phyloP scores from a whole-genome alignment of 2,113 vertebrate species.

The Ophiodon elongatus region DNA sequence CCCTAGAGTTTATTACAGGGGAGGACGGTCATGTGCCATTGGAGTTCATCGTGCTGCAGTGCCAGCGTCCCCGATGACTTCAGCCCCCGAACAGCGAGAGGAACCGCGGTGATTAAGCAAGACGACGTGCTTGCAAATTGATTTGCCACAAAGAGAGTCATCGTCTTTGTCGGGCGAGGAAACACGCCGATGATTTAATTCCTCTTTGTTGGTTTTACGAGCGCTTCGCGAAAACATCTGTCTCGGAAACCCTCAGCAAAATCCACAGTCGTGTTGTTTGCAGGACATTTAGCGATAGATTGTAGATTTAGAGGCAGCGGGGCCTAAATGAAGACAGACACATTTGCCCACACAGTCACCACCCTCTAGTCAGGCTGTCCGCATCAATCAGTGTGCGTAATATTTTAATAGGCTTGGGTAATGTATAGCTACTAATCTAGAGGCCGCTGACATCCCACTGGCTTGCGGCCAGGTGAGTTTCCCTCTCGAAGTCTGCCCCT shows the following conservation, averaged over 20 bases:
- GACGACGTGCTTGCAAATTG: constrained; percentile 4
- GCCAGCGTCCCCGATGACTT: constrained; percentile 7
- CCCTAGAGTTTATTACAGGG: constrained; percentile 55
- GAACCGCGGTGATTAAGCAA: constrained; percentile 13
- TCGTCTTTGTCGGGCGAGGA: background rate
- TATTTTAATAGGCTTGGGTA: constrained; percentile 73
- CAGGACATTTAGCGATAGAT: constrained; percentile 7
- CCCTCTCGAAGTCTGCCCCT: constrained; percentile 48
- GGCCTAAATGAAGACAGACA: constrained; percentile 66
- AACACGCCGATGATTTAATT: background rate
- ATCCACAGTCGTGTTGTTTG: constrained; percentile 29
- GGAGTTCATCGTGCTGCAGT: constrained; percentile 31
- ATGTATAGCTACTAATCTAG: constrained; percentile 75
- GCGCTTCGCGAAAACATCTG: background rate
- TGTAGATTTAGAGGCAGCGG: constrained; percentile 12
- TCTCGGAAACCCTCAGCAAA: constrained; percentile 17
- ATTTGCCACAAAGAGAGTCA: background rate
- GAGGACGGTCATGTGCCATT: constrained; percentile 64
- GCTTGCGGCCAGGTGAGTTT: constrained; percentile 69
- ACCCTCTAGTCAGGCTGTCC: constrained; percentile 69
- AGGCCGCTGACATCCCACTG: constrained; percentile 77
- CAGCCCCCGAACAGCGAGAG: constrained; percentile 4
- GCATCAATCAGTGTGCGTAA: constrained; percentile 70
- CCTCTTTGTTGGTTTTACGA: constrained; percentile 4
- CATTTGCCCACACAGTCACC: constrained; percentile 65